A percentile compares a stretch with the other conserved stretches of the same genome.
These are phyloP conservation scores for Sparidentex hasta DNA, from an alignment of 2,797 vertebrate species.

Conservation along the genomic window DNA sequence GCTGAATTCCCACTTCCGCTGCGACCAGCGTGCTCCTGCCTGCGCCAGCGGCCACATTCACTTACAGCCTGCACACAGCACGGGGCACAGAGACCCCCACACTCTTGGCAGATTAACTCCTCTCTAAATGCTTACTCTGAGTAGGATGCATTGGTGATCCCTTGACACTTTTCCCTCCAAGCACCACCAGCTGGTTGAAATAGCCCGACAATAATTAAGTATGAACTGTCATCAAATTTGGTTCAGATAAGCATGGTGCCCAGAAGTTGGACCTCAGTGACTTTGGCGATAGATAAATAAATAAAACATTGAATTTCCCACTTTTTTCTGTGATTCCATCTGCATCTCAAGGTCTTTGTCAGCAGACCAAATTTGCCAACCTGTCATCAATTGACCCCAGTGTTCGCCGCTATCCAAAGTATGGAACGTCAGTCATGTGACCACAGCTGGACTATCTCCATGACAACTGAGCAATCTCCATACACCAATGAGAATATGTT, in stretches of 20 bases:
- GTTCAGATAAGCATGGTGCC: not conserved
- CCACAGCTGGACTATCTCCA: not conserved
- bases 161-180: not conserved
- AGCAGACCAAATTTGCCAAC: not conserved
- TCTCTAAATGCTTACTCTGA: too few species aligned
- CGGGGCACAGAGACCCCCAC: too few species aligned
- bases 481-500: not conserved
- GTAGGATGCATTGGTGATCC: too few species aligned
- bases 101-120: too few species aligned
- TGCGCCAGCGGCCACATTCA: too few species aligned
- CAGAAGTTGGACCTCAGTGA: not conserved
- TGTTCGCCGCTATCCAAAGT: not conserved
- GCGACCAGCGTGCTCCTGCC: too few species aligned
- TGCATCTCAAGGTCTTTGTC: not conserved
- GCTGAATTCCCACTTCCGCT: too few species aligned
- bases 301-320: not conserved
- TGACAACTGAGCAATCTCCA: not conserved
- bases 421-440: not conserved
- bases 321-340: not conserved
- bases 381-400: not conserved
- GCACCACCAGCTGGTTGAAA: not conserved
- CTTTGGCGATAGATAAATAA: not conserved
- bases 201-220: not conserved
- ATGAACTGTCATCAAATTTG: not conserved
- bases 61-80: too few species aligned